Base-by-base conservation (phyloP, 2,888 invertebrate genomes). In the Rhimphoctona megacephalus region DNA sequence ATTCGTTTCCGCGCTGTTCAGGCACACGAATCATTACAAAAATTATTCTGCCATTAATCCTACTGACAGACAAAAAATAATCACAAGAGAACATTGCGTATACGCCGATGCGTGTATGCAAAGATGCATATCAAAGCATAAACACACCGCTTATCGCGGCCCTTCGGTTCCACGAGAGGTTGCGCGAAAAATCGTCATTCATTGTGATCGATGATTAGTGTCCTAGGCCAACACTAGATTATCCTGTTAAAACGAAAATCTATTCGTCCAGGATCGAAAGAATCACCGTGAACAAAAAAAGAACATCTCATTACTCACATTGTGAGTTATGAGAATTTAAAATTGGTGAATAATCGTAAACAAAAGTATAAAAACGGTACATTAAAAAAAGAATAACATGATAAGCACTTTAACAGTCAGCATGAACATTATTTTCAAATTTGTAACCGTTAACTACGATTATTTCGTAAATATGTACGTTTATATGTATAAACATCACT, bases 121-220 rank as follows among this genome's bases (percentile, higher is more conserved):
- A 54, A 49, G 83, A 84, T 78, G 86, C 86, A 86, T 86, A 86
- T 86, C 86, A 86, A 69, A 86, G 78, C 85, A 67, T 78, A 22
- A 61, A 74, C 22, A 66, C 72, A 76, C 33, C 73, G 49, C 77
- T 80, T 2, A 57, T 76, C 84, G 83, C 84, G 69, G 73, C 66
- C 80, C 86, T 73, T 70, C 81, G 43, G 49, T 22, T 9, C 39
- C 46, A 30, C 17, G 36, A 69, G 69, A 54, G 67, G 67, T 54
- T 39, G 54, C 52, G 25, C 77, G 64, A 49, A 61, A 46, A 30
- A 74, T 74, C 43, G 17, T 76, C 54, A 9, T 46, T 30, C 30
- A 30, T 76, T 54, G 19, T 57, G 33, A 72, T 49, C 52, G 22
- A 64, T 43, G 25, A 39, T 61, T 30, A 61, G 43, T 74, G 43